These are phyloP conservation scores for Medauroidea extradentata DNA, from an alignment of 1,140 invertebrate species.

Conservation along the genomic window DNA sequence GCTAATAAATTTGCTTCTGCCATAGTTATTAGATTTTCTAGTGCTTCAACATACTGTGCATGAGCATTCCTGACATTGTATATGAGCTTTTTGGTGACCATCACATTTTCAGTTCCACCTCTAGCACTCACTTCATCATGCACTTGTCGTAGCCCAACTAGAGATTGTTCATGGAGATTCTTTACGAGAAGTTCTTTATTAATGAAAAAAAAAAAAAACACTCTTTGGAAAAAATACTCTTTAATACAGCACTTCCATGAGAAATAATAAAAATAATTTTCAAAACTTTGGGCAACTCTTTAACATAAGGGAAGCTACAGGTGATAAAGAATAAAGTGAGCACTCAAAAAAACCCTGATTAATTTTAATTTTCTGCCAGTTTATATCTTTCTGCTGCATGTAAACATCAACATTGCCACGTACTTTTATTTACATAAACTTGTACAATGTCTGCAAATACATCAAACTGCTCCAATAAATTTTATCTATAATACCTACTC, in stretches of 20 bases:
- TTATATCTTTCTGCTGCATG: too few species aligned
- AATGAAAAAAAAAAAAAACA: constrained; percentile 21
- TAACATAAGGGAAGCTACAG: neutral
- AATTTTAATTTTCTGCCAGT: too few species aligned
- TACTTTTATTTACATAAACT: too few species aligned
- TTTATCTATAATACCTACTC: too few species aligned
- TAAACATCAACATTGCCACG: too few species aligned
- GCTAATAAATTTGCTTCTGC: neutral
- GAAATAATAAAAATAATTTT: constrained; percentile 20
- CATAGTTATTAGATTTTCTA: constrained; percentile 4
- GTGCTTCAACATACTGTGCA: constrained; percentile 11
- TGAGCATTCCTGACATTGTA: constrained; percentile 9
- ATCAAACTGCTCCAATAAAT: too few species aligned
- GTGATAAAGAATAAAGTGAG: too few species aligned
- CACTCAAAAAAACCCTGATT: too few species aligned
- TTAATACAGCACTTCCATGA: constrained; percentile 16
- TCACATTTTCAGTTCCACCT: constrained; percentile 11
- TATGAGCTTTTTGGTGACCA: constrained; percentile 14
- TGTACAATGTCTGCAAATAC: too few species aligned
- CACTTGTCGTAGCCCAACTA: constrained; percentile 18
- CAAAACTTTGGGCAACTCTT: constrained; percentile 9
- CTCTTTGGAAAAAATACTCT: constrained; percentile 21
- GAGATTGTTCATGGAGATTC: constrained; percentile 19
- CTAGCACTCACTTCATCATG: constrained; percentile 13
- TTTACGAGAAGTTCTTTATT: constrained; percentile 19